Percentiles rank a stretch among this genome's conserved stretches.
phyloP scores from a whole-genome alignment of 2,797 vertebrate genomes.

The Yasuhikotakia modesta region DNA sequence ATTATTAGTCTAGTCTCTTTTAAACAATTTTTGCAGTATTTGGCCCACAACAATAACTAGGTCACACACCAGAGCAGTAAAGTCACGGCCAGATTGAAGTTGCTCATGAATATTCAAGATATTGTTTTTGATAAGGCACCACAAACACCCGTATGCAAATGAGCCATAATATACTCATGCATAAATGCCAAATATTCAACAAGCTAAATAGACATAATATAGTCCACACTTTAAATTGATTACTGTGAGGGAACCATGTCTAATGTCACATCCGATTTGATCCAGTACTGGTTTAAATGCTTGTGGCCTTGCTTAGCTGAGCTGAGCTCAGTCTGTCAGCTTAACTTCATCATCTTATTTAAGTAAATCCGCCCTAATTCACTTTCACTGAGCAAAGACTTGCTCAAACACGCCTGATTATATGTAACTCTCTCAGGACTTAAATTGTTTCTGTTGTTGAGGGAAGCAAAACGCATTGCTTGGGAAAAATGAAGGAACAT shows the following conservation, averaged over 20 bases:
- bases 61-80: slow-evolving; percentile 40
- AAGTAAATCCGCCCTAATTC: slow-evolving; percentile 34
- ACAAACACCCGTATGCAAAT: slow-evolving; percentile 37
- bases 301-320: slow-evolving; percentile 4
- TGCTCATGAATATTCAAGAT: slow-evolving; percentile 17
- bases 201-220: background rate
- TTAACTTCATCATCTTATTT: slow-evolving; percentile 41
- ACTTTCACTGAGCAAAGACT: too few species aligned
- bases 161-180: background rate
- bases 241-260: slow-evolving; percentile 14
- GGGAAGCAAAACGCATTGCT: too few species aligned
- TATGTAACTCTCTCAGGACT: too few species aligned
- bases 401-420: slow-evolving; percentile 25
- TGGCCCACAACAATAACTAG: background rate
- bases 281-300: slow-evolving; percentile 18
- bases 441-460: too few species aligned
- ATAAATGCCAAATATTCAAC: background rate
- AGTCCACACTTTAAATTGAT: background rate
- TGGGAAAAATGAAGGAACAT: too few species aligned
- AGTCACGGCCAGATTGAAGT: background rate
- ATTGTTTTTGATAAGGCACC: slow-evolving; percentile 25
- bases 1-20: too few species aligned
- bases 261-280: slow-evolving; percentile 32
- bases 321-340: slow-evolving; percentile 45
- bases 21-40: background rate